These are phyloP conservation scores for Scolopax mira DNA, from an alignment of 2,113 vertebrate species.

Conservation along the genomic window DNA sequence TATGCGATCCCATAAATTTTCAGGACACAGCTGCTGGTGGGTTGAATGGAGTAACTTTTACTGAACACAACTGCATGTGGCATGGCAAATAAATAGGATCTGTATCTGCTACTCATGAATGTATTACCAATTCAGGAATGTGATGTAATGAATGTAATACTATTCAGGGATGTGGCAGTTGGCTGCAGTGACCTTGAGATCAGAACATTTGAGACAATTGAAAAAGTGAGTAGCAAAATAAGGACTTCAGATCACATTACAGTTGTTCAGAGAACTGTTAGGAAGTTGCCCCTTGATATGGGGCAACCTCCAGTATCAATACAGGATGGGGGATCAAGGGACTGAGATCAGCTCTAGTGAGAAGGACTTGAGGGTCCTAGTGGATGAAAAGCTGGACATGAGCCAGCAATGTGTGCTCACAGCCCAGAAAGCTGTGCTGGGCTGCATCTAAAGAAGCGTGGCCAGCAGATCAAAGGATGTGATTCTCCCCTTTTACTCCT, in stretches of 20 bases:
- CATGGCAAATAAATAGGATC: not conserved
- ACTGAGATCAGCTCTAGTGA: not conserved
- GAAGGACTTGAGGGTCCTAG: not conserved
- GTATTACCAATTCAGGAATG: not conserved
- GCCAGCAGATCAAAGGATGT: not conserved
- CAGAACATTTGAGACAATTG: not conserved
- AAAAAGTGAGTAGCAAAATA: not conserved
- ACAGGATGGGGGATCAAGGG: not conserved
- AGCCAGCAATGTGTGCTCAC: accelerated
- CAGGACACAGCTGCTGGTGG: not conserved
- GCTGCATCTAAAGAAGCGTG: accelerated
- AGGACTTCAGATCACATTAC: not conserved
- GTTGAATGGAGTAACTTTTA: not conserved
- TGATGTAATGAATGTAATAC: not conserved
- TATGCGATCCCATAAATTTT: not conserved
- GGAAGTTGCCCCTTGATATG: accelerated
- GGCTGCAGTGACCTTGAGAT: not conserved
- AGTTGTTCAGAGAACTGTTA: not conserved
- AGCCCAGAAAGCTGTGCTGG: not conserved
- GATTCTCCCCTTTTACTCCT: not conserved
- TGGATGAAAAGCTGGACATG: not conserved
- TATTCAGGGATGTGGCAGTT: not conserved
- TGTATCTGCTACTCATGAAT: not conserved
- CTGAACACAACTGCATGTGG: not conserved
- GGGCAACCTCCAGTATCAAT: not conserved